Evolutionary conservation across 2,888 invertebrate genomes (phyloP), one percentile per base, ranked within the genome.

Genomic region (Pherbina coryleti): DNA sequence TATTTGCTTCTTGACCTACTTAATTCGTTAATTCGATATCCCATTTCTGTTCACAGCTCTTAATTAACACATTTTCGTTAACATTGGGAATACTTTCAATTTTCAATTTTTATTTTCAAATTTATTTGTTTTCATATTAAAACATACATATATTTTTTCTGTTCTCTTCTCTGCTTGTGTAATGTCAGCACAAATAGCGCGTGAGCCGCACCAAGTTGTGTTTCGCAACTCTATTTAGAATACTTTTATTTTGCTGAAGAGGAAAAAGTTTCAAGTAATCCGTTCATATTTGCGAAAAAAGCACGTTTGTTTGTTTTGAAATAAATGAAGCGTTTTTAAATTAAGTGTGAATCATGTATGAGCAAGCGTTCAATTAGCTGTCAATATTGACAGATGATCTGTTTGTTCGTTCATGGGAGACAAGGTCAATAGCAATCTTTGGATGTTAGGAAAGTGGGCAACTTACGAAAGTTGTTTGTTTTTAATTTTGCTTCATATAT

Each of bases 331-430:
- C 28, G 19, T 11, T 60, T 9, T 60, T 25, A 28, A 60, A 60
- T 28, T 28, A 60, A 60, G 28, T 60, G 25, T 60, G 60, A 22
- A 22, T 60, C 60, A 60, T 60, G 19, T 60, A 28, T 28, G 60
- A 11, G 28, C 60, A 60, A 60, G 60, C 60, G 25, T 14, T 60
- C 22, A 60, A 60, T 60, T 28, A 60, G 60, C 60, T 60, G 60
- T 60, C 60, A 60, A 60, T 28, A 60, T 60, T 22, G 60, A 60
- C 60, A 60, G 9, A 25, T 7, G 28, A 28, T 17, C 60, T 1
- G 25, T 5, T 25, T 60, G 28, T 14, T 60, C 25, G 25, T 28
- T 60, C 17, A 60, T 60, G 22, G 60, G 3, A 11, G 44, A 28
- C 60, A 60, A 60, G 60, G 60, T 28, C 60, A 44, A 44, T 44